phyloP scores from a whole-genome alignment of 1,140 invertebrate genomes.

The Heliconius melpomene region DNA sequence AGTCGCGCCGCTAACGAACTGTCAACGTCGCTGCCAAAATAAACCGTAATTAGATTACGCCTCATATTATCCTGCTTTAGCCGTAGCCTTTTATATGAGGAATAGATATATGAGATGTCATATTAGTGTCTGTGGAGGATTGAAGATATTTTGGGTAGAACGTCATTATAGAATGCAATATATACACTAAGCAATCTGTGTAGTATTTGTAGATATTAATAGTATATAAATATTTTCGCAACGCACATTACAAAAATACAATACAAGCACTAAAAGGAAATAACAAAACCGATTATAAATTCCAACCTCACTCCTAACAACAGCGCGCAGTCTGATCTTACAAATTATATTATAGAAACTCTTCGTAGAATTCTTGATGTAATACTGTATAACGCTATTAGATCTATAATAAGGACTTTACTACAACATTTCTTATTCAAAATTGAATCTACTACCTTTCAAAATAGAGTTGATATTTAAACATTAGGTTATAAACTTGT shows the following conservation, averaged over 20 bases:
- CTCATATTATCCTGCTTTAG: conserved; percentile 3
- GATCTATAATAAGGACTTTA: not conserved
- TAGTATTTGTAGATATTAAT: too few relatives aligned
- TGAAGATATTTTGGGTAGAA: too few relatives aligned
- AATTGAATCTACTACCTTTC: not conserved
- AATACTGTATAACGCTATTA: conserved; percentile 28
- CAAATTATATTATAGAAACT: conserved; percentile 38
- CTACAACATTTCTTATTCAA: not conserved
- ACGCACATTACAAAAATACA: not conserved
- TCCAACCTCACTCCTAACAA: conserved; percentile 34
- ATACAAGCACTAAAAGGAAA: conserved; percentile 6
- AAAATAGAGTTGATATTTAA: conserved; percentile 14
- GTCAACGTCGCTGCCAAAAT: conserved; percentile 66
- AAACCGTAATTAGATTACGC: conserved; percentile 61
- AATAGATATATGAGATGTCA: too few relatives aligned
- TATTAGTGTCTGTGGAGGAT: too few relatives aligned
- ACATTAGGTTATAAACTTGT: not conserved
- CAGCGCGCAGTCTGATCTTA: conserved; percentile 40
- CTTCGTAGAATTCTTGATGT: conserved; percentile 45
- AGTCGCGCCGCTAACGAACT: conserved; percentile 62
- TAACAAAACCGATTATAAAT: conserved; percentile 31
- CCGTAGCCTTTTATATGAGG: too few relatives aligned
- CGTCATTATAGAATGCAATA: too few relatives aligned
- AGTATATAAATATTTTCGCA: not conserved
- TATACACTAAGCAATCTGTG: too few relatives aligned